Evolutionary conservation across 2,888 invertebrate genomes (phyloP), one percentile per base, ranked within the genome.

Genomic region (Idaea dimidiata): DNA sequence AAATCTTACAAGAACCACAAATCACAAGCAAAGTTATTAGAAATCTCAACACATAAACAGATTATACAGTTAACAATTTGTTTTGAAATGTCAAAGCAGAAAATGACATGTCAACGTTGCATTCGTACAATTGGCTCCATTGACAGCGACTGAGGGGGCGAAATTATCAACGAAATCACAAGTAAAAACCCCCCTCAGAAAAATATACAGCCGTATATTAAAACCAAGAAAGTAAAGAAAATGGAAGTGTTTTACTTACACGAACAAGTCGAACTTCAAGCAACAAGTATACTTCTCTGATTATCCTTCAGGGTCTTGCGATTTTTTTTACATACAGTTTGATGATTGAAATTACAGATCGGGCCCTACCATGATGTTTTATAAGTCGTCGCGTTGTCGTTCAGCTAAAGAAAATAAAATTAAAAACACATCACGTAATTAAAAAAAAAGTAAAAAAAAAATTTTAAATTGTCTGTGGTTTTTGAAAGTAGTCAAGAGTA

Each of bases 151-250:
- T 63, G 67, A 75, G 80, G 79, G 81, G 76, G 77, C 74, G 66
- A 71, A 83, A 86, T 87, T 87, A 88, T 85, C 76, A 81, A 74
- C 73, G 73, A 75, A 84, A 87, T 88, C 86, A 87, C 82, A 82
- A 86, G 81, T 83, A 84, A 82, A 84, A 82, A 76, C 61, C 65
- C 67, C 76, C 78, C 80, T 76, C 78, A 75, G 72, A 78, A 69
- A 83, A 81, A 79, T 78, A 75, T 79, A 77, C 75, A 75, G 74
- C 78, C 74, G 75, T 78, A 76, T 75, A 73, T 76, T 73, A 74
- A 72, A 54, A 59, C 18, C 69, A 66, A 58, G 60, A 63, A 68
- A 62, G 58, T 57, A 57, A 24, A 60, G 6, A 17, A 54, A 59
- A 77, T 82, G 60, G 83, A 83, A 70, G 72, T 63, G 81, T 61